A percentile compares a stretch with the other conserved stretches of the same genome.
Conservation (phyloP, 2,888 invertebrate species). For the Kryphioiulus occultus region DNA sequence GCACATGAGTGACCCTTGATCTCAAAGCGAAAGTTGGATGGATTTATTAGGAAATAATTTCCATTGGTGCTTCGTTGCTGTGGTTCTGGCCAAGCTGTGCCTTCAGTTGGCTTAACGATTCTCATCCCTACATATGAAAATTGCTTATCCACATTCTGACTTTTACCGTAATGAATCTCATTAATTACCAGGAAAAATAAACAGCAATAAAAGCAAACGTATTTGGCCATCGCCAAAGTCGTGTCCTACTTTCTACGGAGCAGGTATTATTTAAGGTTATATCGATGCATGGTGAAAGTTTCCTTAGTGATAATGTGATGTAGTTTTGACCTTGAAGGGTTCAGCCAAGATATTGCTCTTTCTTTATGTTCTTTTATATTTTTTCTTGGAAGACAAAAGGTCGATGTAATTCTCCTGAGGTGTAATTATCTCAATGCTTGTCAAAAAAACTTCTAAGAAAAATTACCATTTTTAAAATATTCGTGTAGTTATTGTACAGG, state of each 20-base stretch:
- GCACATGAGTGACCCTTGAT: background rate
- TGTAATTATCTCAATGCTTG: background rate
- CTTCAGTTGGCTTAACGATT: background rate
- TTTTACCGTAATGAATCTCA: background rate
- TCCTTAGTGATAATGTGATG: background rate
- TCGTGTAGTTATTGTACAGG: background rate
- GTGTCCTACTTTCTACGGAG: background rate
- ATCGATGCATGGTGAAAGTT: background rate
- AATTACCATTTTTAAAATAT: background rate
- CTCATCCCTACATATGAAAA: background rate
- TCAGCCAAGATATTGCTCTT: background rate
- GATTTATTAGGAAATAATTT: background rate
- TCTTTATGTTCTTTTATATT: background rate
- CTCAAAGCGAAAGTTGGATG: slow-evolving; percentile 25
- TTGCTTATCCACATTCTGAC: background rate
- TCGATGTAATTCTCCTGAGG: background rate
- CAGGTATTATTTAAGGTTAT: background rate
- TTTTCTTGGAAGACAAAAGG: background rate
- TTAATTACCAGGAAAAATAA: background rate
- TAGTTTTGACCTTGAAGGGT: background rate
- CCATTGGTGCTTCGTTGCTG: background rate
- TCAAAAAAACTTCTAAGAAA: background rate
- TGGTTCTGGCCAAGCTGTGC: slow-evolving; percentile 45
- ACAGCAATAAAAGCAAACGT: background rate
- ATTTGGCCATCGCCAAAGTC: background rate